phyloP scores from a whole-genome alignment of 2,888 invertebrate genomes.

The Agrilus mali region DNA sequence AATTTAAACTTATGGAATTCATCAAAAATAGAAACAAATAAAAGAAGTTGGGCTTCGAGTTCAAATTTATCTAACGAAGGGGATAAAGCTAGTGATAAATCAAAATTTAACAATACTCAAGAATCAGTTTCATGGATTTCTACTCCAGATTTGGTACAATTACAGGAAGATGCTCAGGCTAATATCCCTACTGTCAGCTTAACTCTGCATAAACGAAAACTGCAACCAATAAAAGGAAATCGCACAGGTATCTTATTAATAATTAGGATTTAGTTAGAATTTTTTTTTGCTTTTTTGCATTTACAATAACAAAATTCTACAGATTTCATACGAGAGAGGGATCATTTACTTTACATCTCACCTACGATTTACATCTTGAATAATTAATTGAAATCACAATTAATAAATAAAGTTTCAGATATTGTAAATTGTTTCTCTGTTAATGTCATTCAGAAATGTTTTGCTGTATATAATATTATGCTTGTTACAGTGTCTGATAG shows the following conservation, averaged over 20 bases:
- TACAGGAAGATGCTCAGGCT: conserved; percentile 46
- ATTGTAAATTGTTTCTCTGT: neutral
- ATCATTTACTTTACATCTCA: too few species aligned
- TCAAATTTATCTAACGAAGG: conserved; percentile 44
- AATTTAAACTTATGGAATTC: conserved; percentile 53
- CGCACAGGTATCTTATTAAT: conserved; percentile 24
- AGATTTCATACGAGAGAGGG: too few species aligned
- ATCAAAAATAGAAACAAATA: conserved; percentile 10
- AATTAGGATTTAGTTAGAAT: too few species aligned
- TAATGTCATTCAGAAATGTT: conserved; percentile 2
- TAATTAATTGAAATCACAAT: too few species aligned
- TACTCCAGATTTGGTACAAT: conserved; percentile 63
- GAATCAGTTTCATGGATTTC: conserved; percentile 62
- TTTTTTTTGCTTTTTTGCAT: too few species aligned
- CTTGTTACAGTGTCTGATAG: conserved; percentile 25
- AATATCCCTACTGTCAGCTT: conserved; percentile 51
- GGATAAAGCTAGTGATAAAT: conserved; percentile 15
- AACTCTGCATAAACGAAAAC: conserved; percentile 52
- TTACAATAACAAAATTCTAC: too few species aligned
- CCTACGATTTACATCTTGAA: too few species aligned
- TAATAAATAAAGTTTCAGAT: too few species aligned
- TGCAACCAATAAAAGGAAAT: conserved; percentile 46
- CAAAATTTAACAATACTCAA: conserved; percentile 17
- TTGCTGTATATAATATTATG: too few species aligned
- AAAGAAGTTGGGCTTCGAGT: conserved; percentile 62